A percentile compares a stretch with the other conserved stretches of the same genome.
phyloP scores from a whole-genome alignment of 2,888 invertebrate genomes.

The Pheosia gnoma region DNA sequence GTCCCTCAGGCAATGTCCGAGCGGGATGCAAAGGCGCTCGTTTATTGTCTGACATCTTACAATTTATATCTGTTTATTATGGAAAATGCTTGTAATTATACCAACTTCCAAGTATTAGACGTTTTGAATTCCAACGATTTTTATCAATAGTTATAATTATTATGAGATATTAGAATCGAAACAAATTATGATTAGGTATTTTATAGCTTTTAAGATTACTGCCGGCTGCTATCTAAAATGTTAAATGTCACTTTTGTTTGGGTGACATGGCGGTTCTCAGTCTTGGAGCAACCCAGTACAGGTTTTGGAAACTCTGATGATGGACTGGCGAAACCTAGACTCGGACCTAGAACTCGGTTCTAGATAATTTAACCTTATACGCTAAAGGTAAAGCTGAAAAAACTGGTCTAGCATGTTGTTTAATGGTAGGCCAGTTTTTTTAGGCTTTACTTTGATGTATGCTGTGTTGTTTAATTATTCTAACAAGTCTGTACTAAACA shows the following conservation, averaged over 20 bases:
- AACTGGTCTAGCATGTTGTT: too few relatives aligned
- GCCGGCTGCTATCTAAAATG: background rate
- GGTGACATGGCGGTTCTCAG: background rate
- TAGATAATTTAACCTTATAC: too few relatives aligned
- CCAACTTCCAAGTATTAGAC: background rate
- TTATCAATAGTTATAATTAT: background rate
- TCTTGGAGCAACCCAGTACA: background rate
- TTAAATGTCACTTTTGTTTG: background rate
- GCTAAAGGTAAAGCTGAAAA: too few relatives aligned
- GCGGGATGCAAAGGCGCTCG: background rate
- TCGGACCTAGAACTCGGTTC: too few relatives aligned
- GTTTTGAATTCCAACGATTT: constrained; percentile 4
- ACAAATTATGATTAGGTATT: background rate
- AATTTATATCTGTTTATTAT: background rate
- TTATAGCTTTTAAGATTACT: background rate
- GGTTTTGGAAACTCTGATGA: too few relatives aligned
- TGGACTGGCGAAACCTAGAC: too few relatives aligned
- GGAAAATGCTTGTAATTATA: background rate
- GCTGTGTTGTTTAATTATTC: too few relatives aligned
- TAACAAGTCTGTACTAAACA: background rate
- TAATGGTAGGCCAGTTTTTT: too few relatives aligned
- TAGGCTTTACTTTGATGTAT: too few relatives aligned
- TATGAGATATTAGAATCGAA: background rate
- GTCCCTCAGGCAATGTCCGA: background rate
- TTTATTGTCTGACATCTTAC: background rate